Conservation (phyloP, 2,888 invertebrate species). For the Xestoiulus laeticollis region DNA sequence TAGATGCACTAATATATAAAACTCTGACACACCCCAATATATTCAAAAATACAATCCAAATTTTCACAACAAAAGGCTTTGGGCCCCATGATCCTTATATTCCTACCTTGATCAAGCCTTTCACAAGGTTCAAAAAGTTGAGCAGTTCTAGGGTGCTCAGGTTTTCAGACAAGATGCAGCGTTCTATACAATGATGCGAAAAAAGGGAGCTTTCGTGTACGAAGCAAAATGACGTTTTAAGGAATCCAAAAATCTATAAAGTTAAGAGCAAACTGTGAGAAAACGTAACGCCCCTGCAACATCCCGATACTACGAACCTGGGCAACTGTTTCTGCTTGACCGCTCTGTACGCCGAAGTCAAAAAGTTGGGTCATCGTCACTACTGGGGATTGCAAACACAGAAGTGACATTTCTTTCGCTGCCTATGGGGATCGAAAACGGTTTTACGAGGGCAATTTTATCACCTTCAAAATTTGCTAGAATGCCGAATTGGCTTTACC, state of each 20-base stretch:
- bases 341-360: not conserved
- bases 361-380: constrained; percentile 1
- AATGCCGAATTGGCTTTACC: not conserved
- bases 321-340: not conserved
- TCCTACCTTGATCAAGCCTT: not conserved
- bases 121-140: not conserved
- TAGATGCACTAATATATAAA: too few relatives aligned
- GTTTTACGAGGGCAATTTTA: not conserved
- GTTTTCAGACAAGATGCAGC: not conserved
- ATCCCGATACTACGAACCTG: not conserved
- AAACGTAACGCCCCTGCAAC: not conserved
- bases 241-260: not conserved
- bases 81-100: not conserved
- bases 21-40: too few relatives aligned
- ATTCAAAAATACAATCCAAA: too few relatives aligned
- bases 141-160: not conserved
- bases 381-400: not conserved
- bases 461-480: too few relatives aligned
- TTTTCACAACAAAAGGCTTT: too few relatives aligned
- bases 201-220: not conserved
- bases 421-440: not conserved
- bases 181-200: not conserved
- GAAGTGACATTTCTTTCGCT: not conserved
- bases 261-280: not conserved
- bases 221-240: not conserved